A percentile compares a stretch with the other conserved stretches of the same genome.
These are phyloP conservation scores for Cyclophora albipunctata DNA, from an alignment of 2,888 invertebrate genomes.

Conservation along the genomic window DNA sequence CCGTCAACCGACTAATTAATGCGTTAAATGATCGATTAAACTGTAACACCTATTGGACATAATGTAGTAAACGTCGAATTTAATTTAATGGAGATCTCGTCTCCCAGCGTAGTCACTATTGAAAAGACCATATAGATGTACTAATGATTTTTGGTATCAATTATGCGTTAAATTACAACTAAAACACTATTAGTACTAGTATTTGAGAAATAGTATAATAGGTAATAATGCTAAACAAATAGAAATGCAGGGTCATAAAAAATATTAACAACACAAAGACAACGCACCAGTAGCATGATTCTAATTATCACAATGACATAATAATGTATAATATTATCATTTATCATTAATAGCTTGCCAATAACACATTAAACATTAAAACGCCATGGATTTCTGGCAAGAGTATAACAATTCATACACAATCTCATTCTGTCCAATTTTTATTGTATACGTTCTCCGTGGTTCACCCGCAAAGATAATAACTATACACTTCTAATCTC, in stretches of 20 bases:
- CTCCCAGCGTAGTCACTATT: constrained; percentile 45
- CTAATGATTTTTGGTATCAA: constrained; percentile 51
- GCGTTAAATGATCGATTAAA: constrained; percentile 44
- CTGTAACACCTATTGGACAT: constrained; percentile 53
- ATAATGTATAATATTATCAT: constrained; percentile 29
- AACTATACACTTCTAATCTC: constrained; percentile 67
- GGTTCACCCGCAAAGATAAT: constrained; percentile 54
- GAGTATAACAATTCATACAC: constrained; percentile 55
- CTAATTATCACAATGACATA: constrained; percentile 66
- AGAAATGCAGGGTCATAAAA: constrained; percentile 19
- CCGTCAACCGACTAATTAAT: constrained; percentile 37
- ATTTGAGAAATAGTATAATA: constrained; percentile 19
- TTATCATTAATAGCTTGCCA: constrained; percentile 48
- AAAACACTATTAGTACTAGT: constrained; percentile 16
- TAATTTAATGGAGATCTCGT: not conserved
- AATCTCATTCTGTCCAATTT: constrained; percentile 35
- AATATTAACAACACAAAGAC: constrained; percentile 30
- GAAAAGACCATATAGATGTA: constrained; percentile 48
- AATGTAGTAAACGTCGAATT: constrained; percentile 6
- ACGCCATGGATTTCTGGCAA: constrained; percentile 61
- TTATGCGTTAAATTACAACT: constrained; percentile 34
- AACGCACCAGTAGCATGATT: constrained; percentile 54
- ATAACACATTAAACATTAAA: constrained; percentile 61
- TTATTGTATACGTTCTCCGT: constrained; percentile 60
- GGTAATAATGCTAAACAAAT: constrained; percentile 18